Evolutionary conservation across 1,140 invertebrate genomes (phyloP).

Genomic region (Drosophila rufa): DNA sequence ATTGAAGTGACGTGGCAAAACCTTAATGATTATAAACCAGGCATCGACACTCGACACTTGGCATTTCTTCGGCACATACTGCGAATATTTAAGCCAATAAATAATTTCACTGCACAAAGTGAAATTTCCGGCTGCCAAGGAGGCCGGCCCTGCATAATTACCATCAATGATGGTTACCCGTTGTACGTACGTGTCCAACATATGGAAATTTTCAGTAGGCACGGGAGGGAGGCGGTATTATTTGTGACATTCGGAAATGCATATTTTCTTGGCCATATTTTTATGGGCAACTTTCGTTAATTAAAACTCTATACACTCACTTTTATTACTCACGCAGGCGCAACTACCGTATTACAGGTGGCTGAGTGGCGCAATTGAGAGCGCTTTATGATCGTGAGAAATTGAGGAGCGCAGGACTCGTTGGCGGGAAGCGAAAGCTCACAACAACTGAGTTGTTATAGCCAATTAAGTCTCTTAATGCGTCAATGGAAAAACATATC

Average conservation of each 20-base stretch:
- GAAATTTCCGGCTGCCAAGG: slow-evolving; percentile 41
- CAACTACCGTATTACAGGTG: slow-evolving; percentile 12
- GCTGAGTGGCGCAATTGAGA: background rate
- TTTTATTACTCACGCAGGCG: slow-evolving; percentile 13
- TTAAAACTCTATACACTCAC: slow-evolving; percentile 27
- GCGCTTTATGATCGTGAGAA: slow-evolving; percentile 25
- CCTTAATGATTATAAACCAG: slow-evolving; percentile 48
- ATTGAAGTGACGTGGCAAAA: slow-evolving; percentile 45
- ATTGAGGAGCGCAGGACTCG: background rate
- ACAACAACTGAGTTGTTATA: background rate
- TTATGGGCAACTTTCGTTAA: slow-evolving; percentile 47
- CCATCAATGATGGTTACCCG: slow-evolving; percentile 20
- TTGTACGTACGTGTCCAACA: slow-evolving; percentile 25
- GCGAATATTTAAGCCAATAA: slow-evolving; percentile 56
- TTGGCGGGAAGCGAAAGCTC: slow-evolving; percentile 1
- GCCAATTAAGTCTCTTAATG: background rate
- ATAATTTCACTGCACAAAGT: slow-evolving; percentile 54
- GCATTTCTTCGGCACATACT: slow-evolving; percentile 34
- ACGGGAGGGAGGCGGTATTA: background rate
- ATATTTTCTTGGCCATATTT: slow-evolving; percentile 50
- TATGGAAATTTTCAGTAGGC: slow-evolving; percentile 23
- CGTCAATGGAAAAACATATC: background rate
- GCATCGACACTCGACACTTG: slow-evolving; percentile 27
- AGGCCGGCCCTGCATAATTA: slow-evolving; percentile 39
- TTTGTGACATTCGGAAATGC: slow-evolving; percentile 52